phyloP scores from a whole-genome alignment of 92 coral and sea anemone species.

The Porites cylindrica region DNA sequence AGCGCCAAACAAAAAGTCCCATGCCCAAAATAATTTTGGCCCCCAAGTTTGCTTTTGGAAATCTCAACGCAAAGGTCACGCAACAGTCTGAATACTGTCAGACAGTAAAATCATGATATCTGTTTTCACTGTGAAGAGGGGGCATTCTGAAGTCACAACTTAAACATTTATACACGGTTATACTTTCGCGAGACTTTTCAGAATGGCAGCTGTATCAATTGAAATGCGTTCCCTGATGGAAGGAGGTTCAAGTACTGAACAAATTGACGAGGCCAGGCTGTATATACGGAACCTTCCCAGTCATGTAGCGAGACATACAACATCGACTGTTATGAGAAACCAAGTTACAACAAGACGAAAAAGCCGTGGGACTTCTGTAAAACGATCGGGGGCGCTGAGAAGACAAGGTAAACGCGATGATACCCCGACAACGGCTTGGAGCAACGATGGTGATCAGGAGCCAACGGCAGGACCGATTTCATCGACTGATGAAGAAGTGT shows the following conservation, averaged over 20 bases:
- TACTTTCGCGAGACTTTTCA: neutral
- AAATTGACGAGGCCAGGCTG: neutral
- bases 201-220: conserved; percentile 30
- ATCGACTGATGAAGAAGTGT: conserved; percentile 32
- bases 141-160: neutral
- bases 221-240: conserved; percentile 29
- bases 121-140: neutral
- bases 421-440: neutral
- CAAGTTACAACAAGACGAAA: conserved; percentile 27
- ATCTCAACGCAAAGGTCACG: too few species aligned
- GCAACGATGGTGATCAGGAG: conserved; percentile 3
- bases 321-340: conserved; percentile 39
- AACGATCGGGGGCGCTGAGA: conserved; percentile 41
- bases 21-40: too few species aligned
- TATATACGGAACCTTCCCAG: conserved; percentile 78
- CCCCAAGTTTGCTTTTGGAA: neutral
- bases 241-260: neutral
- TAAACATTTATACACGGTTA: neutral
- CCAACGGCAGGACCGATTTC: conserved; percentile 9
- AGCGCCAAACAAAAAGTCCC: too few species aligned
- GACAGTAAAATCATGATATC: neutral
- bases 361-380: conserved; percentile 23
- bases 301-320: conserved; percentile 72
- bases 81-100: too few species aligned
- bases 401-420: neutral